Evolutionary conservation across 2,888 invertebrate species (phyloP).

Genomic region (Gymnocheta viridis): DNA sequence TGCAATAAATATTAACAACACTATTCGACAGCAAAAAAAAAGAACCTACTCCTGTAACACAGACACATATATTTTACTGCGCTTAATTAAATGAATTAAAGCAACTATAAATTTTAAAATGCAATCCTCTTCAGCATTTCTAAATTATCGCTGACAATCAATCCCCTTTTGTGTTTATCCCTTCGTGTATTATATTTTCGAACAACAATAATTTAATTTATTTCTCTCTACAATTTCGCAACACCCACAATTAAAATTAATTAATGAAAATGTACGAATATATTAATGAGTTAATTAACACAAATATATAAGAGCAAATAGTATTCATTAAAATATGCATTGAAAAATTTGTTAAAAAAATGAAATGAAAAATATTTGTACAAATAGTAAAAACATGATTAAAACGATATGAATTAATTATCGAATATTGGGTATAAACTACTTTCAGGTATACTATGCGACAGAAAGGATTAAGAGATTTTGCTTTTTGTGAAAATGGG

Average conservation of each 20-base stretch:
- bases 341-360: conserved; percentile 6
- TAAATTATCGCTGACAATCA: not conserved
- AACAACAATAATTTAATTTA: conserved; percentile 13
- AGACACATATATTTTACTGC: too few species aligned
- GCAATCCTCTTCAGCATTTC: not conserved
- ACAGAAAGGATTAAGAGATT: not conserved
- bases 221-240: not conserved
- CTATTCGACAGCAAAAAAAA: too few species aligned
- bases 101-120: not conserved
- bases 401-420: conserved; percentile 4
- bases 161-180: not conserved
- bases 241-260: conserved; percentile 40
- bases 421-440: not conserved
- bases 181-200: not conserved
- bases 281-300: conserved; percentile 42
- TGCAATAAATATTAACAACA: too few species aligned
- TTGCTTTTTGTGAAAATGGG: too few species aligned
- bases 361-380: not conserved
- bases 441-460: not conserved
- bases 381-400: not conserved
- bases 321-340: conserved; percentile 14
- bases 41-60: too few species aligned
- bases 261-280: conserved; percentile 5
- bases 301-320: not conserved
- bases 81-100: too few species aligned